Conservation (phyloP, 1,140 invertebrate genomes). For the Pogonomyrmex barbatus region DNA sequence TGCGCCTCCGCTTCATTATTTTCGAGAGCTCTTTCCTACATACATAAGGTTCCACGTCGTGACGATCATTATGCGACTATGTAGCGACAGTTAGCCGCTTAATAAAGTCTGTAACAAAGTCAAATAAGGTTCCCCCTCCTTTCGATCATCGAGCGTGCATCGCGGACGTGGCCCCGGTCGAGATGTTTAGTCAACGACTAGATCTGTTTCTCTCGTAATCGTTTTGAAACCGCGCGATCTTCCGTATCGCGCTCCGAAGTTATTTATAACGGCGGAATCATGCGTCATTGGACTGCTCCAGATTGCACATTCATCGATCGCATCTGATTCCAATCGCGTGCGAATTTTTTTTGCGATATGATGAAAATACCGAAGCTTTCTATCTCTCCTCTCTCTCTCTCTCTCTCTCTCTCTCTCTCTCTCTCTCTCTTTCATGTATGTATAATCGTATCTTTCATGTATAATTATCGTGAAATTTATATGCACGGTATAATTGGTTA, state of each 20-base stretch:
- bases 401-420: neutral
- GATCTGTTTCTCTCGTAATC: slow-evolving; percentile 21
- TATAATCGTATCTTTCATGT: neutral
- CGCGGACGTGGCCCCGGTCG: slow-evolving; percentile 5
- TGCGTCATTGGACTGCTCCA: neutral
- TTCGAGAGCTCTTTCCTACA: slow-evolving; percentile 38
- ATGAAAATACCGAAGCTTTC: slow-evolving; percentile 1
- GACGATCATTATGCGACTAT: slow-evolving; percentile 21
- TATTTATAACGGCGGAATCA: slow-evolving; percentile 62
- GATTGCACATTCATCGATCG: slow-evolving; percentile 35
- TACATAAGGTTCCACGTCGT: slow-evolving; percentile 1
- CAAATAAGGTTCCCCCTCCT: slow-evolving; percentile 30
- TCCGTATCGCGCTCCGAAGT: slow-evolving; percentile 11
- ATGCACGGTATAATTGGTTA: slow-evolving; percentile 31
- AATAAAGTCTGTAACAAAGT: slow-evolving; percentile 46
- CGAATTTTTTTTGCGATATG: neutral
- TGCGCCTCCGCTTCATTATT: slow-evolving; percentile 50
- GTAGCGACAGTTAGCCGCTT: slow-evolving; percentile 20
- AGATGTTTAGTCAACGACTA: slow-evolving; percentile 48
- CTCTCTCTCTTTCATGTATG: neutral
- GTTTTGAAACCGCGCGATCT: neutral
- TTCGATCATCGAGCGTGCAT: slow-evolving; percentile 28
- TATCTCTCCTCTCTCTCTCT: too few relatives aligned
- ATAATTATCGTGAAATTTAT: slow-evolving; percentile 33
- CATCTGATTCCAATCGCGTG: neutral